Conservation (phyloP, 2,797 vertebrate species). For the Yasuhikotakia modesta region DNA sequence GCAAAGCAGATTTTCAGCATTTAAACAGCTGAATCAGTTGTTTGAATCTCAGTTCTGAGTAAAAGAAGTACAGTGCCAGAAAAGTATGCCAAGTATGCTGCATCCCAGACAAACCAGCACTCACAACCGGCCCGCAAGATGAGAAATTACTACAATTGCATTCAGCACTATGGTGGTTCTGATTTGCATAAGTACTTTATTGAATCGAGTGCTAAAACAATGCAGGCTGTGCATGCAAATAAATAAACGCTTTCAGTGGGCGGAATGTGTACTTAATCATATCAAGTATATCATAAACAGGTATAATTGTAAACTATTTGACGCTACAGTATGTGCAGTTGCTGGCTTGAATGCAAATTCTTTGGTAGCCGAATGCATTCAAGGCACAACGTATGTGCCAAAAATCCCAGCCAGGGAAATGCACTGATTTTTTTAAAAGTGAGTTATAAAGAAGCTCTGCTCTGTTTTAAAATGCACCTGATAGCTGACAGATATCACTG, state of each 20-base stretch:
- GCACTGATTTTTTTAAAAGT: not conserved
- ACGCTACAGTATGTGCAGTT: not conserved
- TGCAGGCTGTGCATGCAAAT: not conserved
- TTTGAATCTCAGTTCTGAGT: not conserved
- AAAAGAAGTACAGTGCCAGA: not conserved
- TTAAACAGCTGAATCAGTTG: not conserved
- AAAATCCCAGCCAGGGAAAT: not conserved
- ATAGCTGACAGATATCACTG: conserved; percentile 15
- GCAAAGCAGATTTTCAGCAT: not conserved
- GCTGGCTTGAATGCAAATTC: not conserved
- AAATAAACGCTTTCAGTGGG: not conserved
- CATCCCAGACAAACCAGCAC: not conserved
- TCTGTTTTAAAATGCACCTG: not conserved
- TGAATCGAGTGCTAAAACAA: not conserved
- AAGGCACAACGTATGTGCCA: not conserved
- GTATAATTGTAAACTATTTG: not conserved
- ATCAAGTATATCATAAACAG: conserved; percentile 8
- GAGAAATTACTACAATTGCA: conserved; percentile 1
- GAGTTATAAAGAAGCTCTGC: not conserved
- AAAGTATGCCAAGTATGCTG: not conserved
- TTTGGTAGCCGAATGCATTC: conserved; percentile 6
- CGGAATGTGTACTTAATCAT: not conserved
- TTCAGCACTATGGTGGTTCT: not conserved
- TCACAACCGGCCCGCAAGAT: not conserved
- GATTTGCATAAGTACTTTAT: conserved; percentile 9